These are phyloP conservation scores for Carassius gibelio DNA, from an alignment of 2,113 vertebrate species.

Conservation along the genomic window DNA sequence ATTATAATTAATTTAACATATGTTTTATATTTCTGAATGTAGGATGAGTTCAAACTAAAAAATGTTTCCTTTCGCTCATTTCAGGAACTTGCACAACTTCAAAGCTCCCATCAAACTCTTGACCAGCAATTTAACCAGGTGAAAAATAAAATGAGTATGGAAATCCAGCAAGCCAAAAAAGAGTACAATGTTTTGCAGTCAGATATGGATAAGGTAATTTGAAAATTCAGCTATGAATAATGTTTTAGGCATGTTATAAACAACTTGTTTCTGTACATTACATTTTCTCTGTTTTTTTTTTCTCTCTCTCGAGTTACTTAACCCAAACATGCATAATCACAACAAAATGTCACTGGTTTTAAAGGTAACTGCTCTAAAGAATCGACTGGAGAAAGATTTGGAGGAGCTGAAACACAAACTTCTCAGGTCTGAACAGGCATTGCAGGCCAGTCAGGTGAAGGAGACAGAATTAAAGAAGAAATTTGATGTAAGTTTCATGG, in stretches of 20 bases:
- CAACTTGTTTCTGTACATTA: background rate
- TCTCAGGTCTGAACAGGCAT: conserved; percentile 75
- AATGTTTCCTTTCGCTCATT: background rate
- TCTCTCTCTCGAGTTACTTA: background rate
- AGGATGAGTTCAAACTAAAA: background rate
- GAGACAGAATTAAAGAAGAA: conserved; percentile 79
- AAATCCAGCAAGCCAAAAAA: conserved; percentile 86
- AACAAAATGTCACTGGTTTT: background rate
- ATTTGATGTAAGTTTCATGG: conserved; percentile 63
- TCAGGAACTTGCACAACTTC: conserved; percentile 82
- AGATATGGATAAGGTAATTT: conserved; percentile 84
- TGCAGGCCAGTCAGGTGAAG: conserved; percentile 72
- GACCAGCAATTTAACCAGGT: conserved; percentile 81
- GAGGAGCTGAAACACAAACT: conserved; percentile 81
- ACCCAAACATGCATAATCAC: background rate
- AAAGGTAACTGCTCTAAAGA: conserved; percentile 76
- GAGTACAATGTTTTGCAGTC: conserved; percentile 73
- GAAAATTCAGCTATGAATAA: background rate
- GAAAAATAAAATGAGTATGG: conserved; percentile 81
- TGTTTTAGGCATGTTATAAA: background rate
- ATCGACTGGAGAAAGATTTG: conserved; percentile 72
- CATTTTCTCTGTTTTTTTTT: background rate
- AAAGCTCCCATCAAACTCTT: conserved; percentile 77
- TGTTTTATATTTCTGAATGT: background rate
- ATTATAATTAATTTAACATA: background rate